Conservation (phyloP, 1,140 invertebrate species). For the Nasonia giraulti region DNA sequence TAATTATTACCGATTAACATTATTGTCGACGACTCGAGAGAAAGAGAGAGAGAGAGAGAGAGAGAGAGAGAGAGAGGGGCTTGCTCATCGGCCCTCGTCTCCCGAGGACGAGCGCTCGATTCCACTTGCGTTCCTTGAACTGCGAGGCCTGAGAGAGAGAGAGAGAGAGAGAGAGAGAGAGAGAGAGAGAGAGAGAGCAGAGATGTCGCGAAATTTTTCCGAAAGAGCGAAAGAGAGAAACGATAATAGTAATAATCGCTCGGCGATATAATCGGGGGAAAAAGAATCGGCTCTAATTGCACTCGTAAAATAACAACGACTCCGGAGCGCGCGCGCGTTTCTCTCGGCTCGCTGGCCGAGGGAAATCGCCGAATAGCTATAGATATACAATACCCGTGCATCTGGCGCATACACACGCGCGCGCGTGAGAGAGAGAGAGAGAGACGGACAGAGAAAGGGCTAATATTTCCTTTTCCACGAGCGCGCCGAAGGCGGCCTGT, state of each 20-base stretch:
- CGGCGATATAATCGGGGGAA: background rate
- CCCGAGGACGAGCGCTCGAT: background rate
- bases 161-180: background rate
- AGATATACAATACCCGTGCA: background rate
- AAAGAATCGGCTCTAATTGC: background rate
- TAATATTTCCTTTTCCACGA: background rate
- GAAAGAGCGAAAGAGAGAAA: constrained; percentile 4
- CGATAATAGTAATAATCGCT: background rate
- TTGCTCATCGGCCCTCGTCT: background rate
- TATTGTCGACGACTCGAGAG: background rate
- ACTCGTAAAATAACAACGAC: background rate
- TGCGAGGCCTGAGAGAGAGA: constrained; percentile 8
- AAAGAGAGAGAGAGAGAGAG: no score
- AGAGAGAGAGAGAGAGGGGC: background rate
- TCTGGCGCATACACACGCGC: background rate
- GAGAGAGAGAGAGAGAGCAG: background rate
- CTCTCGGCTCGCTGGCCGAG: background rate
- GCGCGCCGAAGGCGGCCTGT: background rate
- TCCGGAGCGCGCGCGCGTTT: background rate
- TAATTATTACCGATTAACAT: background rate
- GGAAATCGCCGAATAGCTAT: background rate
- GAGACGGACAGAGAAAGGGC: background rate
- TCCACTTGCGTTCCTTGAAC: background rate
- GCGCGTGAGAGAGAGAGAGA: no score
- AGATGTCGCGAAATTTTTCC: background rate